Base-by-base conservation (phyloP, 1,140 invertebrate species). In the Mamestra configurata region DNA sequence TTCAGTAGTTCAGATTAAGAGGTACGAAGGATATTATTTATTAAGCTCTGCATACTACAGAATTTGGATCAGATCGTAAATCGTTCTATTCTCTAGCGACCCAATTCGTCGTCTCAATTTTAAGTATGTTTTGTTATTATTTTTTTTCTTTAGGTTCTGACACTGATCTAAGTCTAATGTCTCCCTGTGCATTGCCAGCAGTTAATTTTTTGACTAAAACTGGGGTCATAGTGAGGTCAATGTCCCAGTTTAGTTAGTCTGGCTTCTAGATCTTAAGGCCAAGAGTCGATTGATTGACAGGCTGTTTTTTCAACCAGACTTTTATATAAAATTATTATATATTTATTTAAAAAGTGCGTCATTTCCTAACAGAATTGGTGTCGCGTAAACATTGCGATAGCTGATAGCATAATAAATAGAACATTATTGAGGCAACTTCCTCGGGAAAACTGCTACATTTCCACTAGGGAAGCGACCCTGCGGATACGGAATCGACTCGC, bases 371-470 rank as follows among this genome's bases (percentile, higher is more conserved):
- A 51, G 53, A 73, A 73, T 73, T 15, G 8, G 71, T 73, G 71
- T 73, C 71, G 13, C 18, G 22, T 73, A 73, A 73, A 73, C 51
- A 59, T 73, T 73, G 27, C 46, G 43, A 71, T 70, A 73, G 71
- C 53, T 35, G 51, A 22, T 59, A 73, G 24, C 31, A 59, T 73
- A 73, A 73, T 73, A 73, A 73, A 57, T 43, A 59, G 31, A 73
- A 59, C 51, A 57, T 73, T 73, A 73, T 40, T 73, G 51, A 20
- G 53, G 71, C 51, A 51, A 57, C 71, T 73, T 73, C 71, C 71
- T 57, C 51, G 51, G 53, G 49, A 13, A 40, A 73, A 73, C 71
- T 73, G 71, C 53, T 24, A 40, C 35, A 55, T 53, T 73, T 53
- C 71, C 51, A 68, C 18, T 57, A 55, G 53, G 53, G 53, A 73